Evolutionary conservation across 2,113 vertebrate genomes (phyloP).

Genomic region (Syngnathus floridae): DNA sequence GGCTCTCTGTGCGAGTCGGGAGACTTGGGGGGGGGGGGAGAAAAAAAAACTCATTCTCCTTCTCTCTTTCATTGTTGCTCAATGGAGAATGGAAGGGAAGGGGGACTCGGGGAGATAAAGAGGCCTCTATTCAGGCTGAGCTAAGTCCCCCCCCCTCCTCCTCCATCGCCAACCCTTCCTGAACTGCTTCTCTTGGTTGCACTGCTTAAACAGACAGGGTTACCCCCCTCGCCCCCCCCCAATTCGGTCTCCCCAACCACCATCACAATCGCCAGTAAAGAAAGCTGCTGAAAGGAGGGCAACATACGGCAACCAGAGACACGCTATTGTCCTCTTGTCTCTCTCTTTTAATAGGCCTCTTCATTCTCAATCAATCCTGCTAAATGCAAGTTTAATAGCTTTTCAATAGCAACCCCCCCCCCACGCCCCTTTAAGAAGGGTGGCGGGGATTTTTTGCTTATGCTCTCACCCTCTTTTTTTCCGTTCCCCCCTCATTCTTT

Average conservation of each 20-base stretch:
- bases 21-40: slow-evolving; percentile 53
- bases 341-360: slow-evolving; percentile 77
- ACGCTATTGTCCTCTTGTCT: slow-evolving; percentile 74
- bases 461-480: slow-evolving; percentile 43
- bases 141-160: slow-evolving; percentile 49
- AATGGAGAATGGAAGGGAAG: slow-evolving; percentile 62
- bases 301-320: slow-evolving; percentile 77
- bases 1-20: slow-evolving; percentile 51
- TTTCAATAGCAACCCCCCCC: slow-evolving; percentile 74
- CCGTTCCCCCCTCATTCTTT: slow-evolving; percentile 27
- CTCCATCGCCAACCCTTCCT: slow-evolving; percentile 17
- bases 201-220: slow-evolving; percentile 71
- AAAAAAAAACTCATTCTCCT: slow-evolving; percentile 53
- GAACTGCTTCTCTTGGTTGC: slow-evolving; percentile 65
- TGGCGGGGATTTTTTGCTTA: slow-evolving; percentile 66
- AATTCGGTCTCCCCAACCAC: neutral
- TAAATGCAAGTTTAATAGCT: slow-evolving; percentile 82
- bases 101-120: slow-evolving; percentile 67
- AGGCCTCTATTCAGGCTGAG: slow-evolving; percentile 65
- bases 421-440: slow-evolving; percentile 63
- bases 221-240: slow-evolving; percentile 22
- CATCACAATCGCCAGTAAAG: slow-evolving; percentile 28
- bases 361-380: slow-evolving; percentile 80
- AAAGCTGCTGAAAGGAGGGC: slow-evolving; percentile 71
- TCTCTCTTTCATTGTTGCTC: slow-evolving; percentile 66